These are phyloP conservation scores for Drosophila recens DNA, from an alignment of 2,888 invertebrate genomes.

Conservation along the genomic window DNA sequence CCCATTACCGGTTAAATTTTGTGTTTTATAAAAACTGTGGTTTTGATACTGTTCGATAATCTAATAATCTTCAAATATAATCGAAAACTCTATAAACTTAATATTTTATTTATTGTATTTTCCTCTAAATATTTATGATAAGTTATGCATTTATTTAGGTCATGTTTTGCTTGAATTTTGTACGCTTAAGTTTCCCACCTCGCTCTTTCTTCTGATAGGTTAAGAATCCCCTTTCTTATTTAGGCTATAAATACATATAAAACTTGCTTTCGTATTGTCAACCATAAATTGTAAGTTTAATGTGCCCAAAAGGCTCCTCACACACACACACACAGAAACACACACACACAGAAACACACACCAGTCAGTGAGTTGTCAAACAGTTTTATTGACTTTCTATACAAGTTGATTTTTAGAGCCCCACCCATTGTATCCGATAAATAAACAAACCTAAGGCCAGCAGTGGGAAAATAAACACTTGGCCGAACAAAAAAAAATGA, in stretches of 20 bases:
- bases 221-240: background rate
- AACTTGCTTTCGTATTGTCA: conserved; percentile 55
- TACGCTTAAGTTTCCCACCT: background rate
- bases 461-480: conserved; percentile 73
- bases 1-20: background rate
- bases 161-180: conserved; percentile 19
- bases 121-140: conserved; percentile 4
- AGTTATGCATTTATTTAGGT: conserved; percentile 9
- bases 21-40: background rate
- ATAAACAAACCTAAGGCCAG: conserved; percentile 57
- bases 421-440: conserved; percentile 12
- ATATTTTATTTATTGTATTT: background rate
- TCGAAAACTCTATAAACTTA: background rate
- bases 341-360: conserved; percentile 8
- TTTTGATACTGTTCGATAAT: background rate
- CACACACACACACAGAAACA: background rate
- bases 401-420: conserved; percentile 53
- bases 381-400: conserved; percentile 77
- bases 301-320: conserved; percentile 52
- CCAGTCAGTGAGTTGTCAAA: conserved; percentile 72
- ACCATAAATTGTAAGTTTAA: conserved; percentile 77
- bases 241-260: conserved; percentile 35
- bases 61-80: background rate
- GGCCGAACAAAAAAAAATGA: conserved; percentile 28
- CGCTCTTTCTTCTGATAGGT: background rate